phyloP scores from a whole-genome alignment of 2,797 vertebrate genomes.

The Spinibarbus caldwelli region DNA sequence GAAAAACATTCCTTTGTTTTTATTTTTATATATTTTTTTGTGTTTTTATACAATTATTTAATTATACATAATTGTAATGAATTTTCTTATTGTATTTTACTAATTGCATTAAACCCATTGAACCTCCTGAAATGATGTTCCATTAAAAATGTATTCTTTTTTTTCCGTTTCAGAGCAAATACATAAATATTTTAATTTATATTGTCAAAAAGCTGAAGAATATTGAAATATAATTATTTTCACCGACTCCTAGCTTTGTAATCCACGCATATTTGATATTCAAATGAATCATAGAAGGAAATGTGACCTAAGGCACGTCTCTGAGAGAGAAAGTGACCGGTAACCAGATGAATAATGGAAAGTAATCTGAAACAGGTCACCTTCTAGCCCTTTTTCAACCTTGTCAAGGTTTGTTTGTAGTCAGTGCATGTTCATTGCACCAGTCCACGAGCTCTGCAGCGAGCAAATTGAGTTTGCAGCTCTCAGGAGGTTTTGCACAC shows the following conservation, averaged over 20 bases:
- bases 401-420: constrained; percentile 65
- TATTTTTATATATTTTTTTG: too few species aligned
- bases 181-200: not conserved
- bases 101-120: not conserved
- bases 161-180: not conserved
- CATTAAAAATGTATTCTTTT: not conserved
- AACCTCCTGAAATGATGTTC: not conserved
- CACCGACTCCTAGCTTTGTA: not conserved
- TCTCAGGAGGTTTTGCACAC: not conserved
- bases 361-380: constrained; percentile 56
- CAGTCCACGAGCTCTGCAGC: constrained; percentile 1
- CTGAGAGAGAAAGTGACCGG: constrained; percentile 54
- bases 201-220: not conserved
- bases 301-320: constrained; percentile 58
- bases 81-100: not conserved
- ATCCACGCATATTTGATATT: constrained; percentile 21
- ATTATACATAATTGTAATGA: not conserved
- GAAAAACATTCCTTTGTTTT: not conserved
- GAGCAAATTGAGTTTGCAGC: constrained; percentile 20
- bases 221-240: not conserved
- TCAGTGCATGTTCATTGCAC: constrained; percentile 49
- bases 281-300: constrained; percentile 57
- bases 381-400: constrained; percentile 67
- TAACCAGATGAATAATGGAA: constrained; percentile 75
- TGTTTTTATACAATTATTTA: too few species aligned